Conservation (phyloP, 2,113 vertebrate genomes). For the Eurystomus gularis region DNA sequence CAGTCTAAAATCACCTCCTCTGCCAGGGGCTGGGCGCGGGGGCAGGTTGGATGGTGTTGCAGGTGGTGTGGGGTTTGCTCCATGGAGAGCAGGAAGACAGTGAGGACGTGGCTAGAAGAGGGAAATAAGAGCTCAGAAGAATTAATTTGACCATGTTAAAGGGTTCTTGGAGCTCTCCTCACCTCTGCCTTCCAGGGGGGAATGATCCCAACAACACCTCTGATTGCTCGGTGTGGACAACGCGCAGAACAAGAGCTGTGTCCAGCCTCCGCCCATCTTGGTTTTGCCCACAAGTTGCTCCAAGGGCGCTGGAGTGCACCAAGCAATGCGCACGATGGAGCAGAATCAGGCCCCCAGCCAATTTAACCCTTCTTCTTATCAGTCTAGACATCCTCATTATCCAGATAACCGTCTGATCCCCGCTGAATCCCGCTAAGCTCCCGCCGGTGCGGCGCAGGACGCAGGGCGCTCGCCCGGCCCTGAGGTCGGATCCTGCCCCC, state of each 20-base stretch:
- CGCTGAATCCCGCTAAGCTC: slow-evolving; percentile 11
- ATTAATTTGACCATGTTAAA: accelerated
- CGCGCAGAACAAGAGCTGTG: neutral
- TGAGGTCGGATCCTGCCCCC: neutral
- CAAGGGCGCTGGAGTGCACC: accelerated
- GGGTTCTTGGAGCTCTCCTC: neutral
- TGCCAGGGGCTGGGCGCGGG: neutral
- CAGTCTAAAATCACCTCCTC: too few species aligned
- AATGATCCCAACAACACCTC: neutral
- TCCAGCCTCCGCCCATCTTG: neutral
- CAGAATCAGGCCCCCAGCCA: slow-evolving; percentile 41
- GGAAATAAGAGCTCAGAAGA: neutral
- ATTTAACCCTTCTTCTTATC: slow-evolving; percentile 53
- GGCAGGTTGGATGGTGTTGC: neutral
- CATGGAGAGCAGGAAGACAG: neutral
- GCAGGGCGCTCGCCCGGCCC: neutral
- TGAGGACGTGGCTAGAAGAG: neutral
- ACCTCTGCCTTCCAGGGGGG: neutral
- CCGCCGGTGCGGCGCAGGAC: neutral
- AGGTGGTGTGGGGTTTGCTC: neutral
- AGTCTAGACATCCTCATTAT: slow-evolving; percentile 66
- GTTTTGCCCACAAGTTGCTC: neutral
- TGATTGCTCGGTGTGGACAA: neutral
- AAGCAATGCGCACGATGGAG: accelerated
- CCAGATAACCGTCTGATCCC: slow-evolving; percentile 65